Conservation (phyloP, 2,797 vertebrate species). For the Rhyacichthys aspro region DNA sequence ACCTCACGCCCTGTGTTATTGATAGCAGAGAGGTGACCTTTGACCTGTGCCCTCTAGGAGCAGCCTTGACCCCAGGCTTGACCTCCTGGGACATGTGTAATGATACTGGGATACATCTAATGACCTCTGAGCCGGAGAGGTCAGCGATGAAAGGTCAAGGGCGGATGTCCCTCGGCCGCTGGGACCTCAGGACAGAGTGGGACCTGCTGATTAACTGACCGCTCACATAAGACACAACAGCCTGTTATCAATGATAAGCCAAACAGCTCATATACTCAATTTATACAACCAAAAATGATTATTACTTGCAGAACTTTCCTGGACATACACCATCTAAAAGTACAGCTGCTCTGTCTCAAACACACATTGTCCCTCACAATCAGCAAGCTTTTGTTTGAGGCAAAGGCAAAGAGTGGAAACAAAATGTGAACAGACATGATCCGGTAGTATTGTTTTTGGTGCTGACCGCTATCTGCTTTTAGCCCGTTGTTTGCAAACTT, state of each 20-base stretch:
- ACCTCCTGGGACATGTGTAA: conserved; percentile 54
- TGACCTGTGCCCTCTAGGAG: conserved; percentile 52
- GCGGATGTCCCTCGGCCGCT: conserved; percentile 39
- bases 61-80: conserved; percentile 53
- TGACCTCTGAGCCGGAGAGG: conserved; percentile 48
- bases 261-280: background rate
- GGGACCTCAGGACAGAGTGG: conserved; percentile 40
- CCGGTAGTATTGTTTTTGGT: too few relatives aligned
- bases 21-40: conserved; percentile 52
- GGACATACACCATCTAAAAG: too few relatives aligned
- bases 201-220: conserved; percentile 49
- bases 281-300: too few relatives aligned
- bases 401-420: too few relatives aligned
- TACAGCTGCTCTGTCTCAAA: too few relatives aligned
- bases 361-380: too few relatives aligned
- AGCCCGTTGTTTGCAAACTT: too few relatives aligned
- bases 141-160: conserved; percentile 65
- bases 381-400: too few relatives aligned
- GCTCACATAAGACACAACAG: conserved; percentile 13
- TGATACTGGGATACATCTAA: conserved; percentile 56
- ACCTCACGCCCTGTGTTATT: conserved; percentile 44
- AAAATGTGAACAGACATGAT: too few relatives aligned
- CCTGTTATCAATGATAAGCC: conserved; percentile 38
- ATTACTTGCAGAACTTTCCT: too few relatives aligned
- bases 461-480: too few relatives aligned